Evolutionary conservation across 2,113 vertebrate genomes (phyloP).

Genomic region (Notarius quadriscutis): DNA sequence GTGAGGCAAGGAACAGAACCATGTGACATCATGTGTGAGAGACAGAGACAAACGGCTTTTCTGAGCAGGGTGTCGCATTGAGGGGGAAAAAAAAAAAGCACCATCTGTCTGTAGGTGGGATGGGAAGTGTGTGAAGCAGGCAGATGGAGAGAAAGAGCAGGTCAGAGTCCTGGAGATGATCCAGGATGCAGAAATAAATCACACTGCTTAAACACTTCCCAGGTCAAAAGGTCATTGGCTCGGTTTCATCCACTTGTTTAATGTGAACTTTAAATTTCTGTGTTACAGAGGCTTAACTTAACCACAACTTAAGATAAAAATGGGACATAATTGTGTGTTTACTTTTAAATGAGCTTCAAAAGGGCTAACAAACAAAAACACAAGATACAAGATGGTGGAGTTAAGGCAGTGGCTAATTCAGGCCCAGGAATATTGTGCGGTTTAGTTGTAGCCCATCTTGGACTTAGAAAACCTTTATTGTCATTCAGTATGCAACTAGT

Average conservation of each 20-base stretch:
- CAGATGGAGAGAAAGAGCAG: constrained; percentile 47
- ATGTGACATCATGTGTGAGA: constrained; percentile 5
- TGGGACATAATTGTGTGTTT: neutral
- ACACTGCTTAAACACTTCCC: constrained; percentile 26
- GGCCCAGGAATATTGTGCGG: neutral
- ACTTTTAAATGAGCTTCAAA: neutral
- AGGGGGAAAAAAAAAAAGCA: constrained; percentile 8
- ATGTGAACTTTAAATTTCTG: neutral
- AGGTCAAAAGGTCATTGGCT: constrained; percentile 33
- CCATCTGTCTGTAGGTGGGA: constrained; percentile 64
- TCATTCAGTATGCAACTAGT: too few relatives aligned
- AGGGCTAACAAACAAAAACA: neutral
- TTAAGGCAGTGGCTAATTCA: too few relatives aligned
- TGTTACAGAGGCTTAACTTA: neutral
- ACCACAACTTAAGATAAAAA: neutral
- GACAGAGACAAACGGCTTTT: constrained; percentile 16
- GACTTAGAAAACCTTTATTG: too few relatives aligned
- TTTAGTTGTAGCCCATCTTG: too few relatives aligned
- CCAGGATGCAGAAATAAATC: constrained; percentile 26
- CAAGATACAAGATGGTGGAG: neutral
- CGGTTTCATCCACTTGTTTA: neutral
- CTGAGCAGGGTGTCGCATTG: neutral
- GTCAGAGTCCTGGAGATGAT: constrained; percentile 46
- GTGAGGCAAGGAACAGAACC: neutral
- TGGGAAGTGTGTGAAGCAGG: constrained; percentile 51